phyloP scores from a whole-genome alignment of 2,797 vertebrate species.

The Lithobates sylvaticus region DNA sequence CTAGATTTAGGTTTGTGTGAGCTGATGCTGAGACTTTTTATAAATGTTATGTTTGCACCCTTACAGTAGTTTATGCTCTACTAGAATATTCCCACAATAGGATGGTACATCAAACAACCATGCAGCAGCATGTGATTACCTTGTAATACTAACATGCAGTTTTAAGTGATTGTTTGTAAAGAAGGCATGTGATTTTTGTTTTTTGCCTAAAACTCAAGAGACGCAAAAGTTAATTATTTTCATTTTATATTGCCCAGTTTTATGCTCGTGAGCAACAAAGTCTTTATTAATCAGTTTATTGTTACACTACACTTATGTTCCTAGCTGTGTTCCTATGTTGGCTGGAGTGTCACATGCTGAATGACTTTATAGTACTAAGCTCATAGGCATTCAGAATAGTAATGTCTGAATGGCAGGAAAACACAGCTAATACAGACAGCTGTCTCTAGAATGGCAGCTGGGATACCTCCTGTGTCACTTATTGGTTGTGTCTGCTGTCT shows the following conservation, averaged over 20 bases:
- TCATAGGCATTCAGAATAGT: background rate
- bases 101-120: too few relatives aligned
- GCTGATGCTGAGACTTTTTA: too few relatives aligned
- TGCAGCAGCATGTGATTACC: too few relatives aligned
- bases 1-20: background rate
- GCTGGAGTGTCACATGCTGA: conserved; percentile 7
- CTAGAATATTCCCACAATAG: too few relatives aligned
- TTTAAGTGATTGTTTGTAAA: too few relatives aligned
- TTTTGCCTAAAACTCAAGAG: too few relatives aligned
- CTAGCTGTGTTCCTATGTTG: background rate
- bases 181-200: background rate
- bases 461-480: conserved; percentile 37
- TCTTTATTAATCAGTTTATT: background rate
- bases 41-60: too few relatives aligned
- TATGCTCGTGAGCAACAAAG: background rate
- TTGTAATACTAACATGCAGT: too few relatives aligned
- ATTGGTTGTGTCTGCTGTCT: conserved; percentile 2
- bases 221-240: background rate
- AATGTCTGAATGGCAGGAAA: background rate
- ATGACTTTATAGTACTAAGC: conserved; percentile 21
- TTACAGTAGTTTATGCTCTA: too few relatives aligned
- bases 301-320: background rate
- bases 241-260: background rate
- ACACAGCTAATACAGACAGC: conserved; percentile 24
- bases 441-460: conserved; percentile 30